phyloP scores from a whole-genome alignment of 2,888 invertebrate species.

The Nomada fabriciana region DNA sequence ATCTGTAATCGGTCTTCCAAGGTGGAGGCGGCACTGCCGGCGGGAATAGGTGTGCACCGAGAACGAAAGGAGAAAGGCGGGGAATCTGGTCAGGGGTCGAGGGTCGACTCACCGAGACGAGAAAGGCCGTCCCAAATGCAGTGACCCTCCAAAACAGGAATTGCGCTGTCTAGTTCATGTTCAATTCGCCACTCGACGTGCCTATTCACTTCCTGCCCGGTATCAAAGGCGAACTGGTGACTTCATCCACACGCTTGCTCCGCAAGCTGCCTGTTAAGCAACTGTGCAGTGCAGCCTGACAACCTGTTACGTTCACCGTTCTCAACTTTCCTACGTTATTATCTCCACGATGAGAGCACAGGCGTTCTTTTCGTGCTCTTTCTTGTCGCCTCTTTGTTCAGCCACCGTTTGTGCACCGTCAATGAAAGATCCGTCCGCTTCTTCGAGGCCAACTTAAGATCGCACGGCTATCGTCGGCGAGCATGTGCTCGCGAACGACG shows the following conservation, averaged over 20 bases:
- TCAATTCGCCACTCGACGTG: conserved; percentile 40
- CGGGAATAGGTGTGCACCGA: conserved; percentile 5
- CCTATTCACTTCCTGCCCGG: conserved; percentile 47
- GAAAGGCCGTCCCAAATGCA: conserved; percentile 32
- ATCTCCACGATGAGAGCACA: background rate
- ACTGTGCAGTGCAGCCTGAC: conserved; percentile 40
- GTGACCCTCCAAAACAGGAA: conserved; percentile 68
- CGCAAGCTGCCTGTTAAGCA: conserved; percentile 43
- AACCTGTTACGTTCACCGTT: conserved; percentile 75
- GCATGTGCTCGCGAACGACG: conserved; percentile 12
- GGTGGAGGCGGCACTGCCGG: conserved; percentile 15
- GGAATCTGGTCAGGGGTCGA: conserved; percentile 20
- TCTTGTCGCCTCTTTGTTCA: background rate
- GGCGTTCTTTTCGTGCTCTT: background rate
- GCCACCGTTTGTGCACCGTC: background rate
- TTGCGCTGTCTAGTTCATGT: conserved; percentile 59
- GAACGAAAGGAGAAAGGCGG: conserved; percentile 12
- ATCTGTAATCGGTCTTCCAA: conserved; percentile 69
- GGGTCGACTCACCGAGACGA: conserved; percentile 21
- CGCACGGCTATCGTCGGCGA: background rate
- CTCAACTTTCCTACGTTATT: background rate
- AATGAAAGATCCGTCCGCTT: background rate
- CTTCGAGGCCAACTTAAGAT: background rate
- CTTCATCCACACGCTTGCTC: conserved; percentile 35
- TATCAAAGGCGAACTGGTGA: conserved; percentile 41